Percentiles rank a stretch among this genome's conserved stretches.
These are phyloP conservation scores for Dorcus hopei DNA, from an alignment of 2,888 invertebrate species.

Conservation along the genomic window DNA sequence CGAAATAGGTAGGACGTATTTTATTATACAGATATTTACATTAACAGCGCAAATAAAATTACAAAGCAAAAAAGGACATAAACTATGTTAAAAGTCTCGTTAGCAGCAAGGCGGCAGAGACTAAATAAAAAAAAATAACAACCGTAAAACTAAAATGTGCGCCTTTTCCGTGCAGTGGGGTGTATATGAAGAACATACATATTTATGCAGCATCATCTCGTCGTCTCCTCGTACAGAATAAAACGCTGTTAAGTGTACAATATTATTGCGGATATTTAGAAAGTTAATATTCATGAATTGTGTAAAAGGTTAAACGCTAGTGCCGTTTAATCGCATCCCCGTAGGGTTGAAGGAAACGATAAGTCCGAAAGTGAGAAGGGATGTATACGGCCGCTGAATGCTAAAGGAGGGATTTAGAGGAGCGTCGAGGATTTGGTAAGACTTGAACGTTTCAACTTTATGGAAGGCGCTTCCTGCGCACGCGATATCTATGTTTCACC, in stretches of 20 bases:
- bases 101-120: conserved; percentile 6
- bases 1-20: conserved; percentile 10
- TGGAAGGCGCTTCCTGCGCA: conserved; percentile 44
- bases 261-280: too few relatives aligned
- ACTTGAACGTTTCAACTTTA: conserved; percentile 45
- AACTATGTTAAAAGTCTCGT: conserved; percentile 15
- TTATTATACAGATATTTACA: conserved; percentile 11
- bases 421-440: conserved; percentile 44
- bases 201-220: not conserved
- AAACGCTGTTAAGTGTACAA: too few relatives aligned
- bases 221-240: not conserved
- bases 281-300: conserved; percentile 1
- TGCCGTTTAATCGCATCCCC: conserved; percentile 16
- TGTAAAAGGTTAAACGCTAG: conserved; percentile 14
- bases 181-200: too few relatives aligned
- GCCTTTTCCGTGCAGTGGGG: not conserved
- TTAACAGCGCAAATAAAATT: conserved; percentile 6
- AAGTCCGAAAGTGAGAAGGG: conserved; percentile 32
- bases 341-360: conserved; percentile 22
- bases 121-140: conserved; percentile 9
- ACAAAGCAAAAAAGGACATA: conserved; percentile 12
- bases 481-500: conserved; percentile 34
- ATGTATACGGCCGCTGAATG: conserved; percentile 44
- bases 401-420: conserved; percentile 45
- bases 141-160: conserved; percentile 12